Percentiles rank a stretch among this genome's conserved stretches.
Conservation (phyloP, 2,888 invertebrate species). For the Calameuta pallipes region DNA sequence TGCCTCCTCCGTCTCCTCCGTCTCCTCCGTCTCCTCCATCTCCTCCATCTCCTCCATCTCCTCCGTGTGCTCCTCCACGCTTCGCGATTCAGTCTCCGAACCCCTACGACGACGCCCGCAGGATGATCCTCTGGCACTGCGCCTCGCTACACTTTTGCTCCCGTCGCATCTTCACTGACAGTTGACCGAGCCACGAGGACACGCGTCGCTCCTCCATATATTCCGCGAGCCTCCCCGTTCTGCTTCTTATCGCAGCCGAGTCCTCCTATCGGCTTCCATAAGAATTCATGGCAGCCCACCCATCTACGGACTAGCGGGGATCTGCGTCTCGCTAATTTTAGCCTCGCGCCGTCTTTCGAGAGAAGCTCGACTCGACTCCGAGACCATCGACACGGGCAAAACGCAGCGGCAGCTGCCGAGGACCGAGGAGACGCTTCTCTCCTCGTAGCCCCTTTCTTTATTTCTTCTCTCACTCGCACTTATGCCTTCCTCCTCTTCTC, state of each 20-base stretch:
- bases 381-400: constrained; percentile 10
- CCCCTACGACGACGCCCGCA: background rate
- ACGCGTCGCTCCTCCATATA: no score
- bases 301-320: constrained; percentile 47
- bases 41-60: constrained; percentile 24
- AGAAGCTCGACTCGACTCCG: background rate
- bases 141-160: background rate
- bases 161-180: no score
- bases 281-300: constrained; percentile 26
- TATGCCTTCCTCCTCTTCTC: no score
- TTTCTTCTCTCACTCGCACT: no score
- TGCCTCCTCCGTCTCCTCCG: constrained; percentile 14
- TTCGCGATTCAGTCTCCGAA: background rate
- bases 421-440: background rate
- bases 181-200: no score
- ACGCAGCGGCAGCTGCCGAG: constrained; percentile 9
- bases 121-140: background rate
- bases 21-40: constrained; percentile 25
- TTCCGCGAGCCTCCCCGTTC: no score
- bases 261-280: no score
- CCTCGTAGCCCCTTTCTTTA: background rate
- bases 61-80: constrained; percentile 25
- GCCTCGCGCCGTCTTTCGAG: constrained; percentile 39
- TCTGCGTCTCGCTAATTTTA: constrained; percentile 52
- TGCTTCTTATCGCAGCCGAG: no score